These are phyloP conservation scores for Hydrochoerus hydrochaeris DNA, from an alignment of 2,113 vertebrate genomes.

Conservation along the genomic window DNA sequence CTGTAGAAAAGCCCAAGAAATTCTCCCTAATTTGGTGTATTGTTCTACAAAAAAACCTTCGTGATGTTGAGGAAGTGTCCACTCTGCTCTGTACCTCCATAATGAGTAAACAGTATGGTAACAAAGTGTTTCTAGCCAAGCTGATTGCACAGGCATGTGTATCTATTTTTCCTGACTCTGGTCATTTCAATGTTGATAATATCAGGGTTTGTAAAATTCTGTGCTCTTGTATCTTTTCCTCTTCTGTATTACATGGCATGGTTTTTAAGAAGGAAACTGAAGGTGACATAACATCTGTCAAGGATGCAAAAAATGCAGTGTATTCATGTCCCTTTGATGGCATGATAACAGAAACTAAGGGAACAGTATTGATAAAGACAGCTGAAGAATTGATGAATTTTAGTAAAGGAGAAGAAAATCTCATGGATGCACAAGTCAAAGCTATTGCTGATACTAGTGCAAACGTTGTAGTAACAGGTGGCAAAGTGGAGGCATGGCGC, in stretches of 20 bases:
- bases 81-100: slow-evolving; percentile 92
- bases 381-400: slow-evolving; percentile 96
- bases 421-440: slow-evolving; percentile 97
- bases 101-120: slow-evolving; percentile 98
- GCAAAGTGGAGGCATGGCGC: slow-evolving; percentile 98
- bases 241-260: slow-evolving; percentile 97
- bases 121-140: slow-evolving; percentile 92
- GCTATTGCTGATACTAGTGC: slow-evolving; percentile 94
- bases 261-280: slow-evolving; percentile 99
- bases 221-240: slow-evolving; percentile 94
- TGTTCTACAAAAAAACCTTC: slow-evolving; percentile 94
- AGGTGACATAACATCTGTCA: slow-evolving; percentile 96
- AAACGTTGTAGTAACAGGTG: slow-evolving; percentile 96
- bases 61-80: slow-evolving; percentile 90
- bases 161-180: slow-evolving; percentile 95
- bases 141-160: slow-evolving; percentile 97
- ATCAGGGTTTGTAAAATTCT: slow-evolving; percentile 99
- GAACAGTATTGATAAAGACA: slow-evolving; percentile 96
- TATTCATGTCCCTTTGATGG: slow-evolving; percentile 98
- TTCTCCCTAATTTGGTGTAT: slow-evolving; percentile 94
- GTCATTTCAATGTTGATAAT: slow-evolving; percentile 97
- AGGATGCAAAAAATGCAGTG: slow-evolving; percentile 96
- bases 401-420: slow-evolving; percentile 96
- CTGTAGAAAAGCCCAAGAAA: slow-evolving; percentile 95
- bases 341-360: slow-evolving; percentile 98